A percentile compares a stretch with the other conserved stretches of the same genome.
Conservation (phyloP, 30 jellyfish, hydroid and myxozoan genomes). For the Mastigias papua region DNA sequence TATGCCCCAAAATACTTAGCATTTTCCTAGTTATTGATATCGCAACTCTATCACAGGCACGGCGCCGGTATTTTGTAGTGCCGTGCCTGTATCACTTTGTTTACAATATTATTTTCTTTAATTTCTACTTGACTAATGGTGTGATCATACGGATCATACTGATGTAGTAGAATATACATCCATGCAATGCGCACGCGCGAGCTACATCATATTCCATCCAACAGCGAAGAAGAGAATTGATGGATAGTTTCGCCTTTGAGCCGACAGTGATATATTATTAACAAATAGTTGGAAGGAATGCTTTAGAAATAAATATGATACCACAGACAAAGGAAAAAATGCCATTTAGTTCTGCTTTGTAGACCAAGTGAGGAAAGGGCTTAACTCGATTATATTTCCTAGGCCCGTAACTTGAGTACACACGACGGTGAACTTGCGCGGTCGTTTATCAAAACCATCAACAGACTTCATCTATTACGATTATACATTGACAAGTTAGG, state of each 20-base stretch:
- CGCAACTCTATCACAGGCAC: too few relatives aligned
- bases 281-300: conserved; percentile 71
- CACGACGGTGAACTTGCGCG: conserved; percentile 37
- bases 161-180: too few relatives aligned
- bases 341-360: conserved; percentile 75
- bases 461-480: conserved; percentile 26
- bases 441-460: neutral
- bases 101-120: too few relatives aligned
- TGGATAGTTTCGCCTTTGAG: conserved; percentile 10
- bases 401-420: conserved; percentile 53
- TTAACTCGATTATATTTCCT: conserved; percentile 36
- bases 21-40: too few relatives aligned
- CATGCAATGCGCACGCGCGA: conserved; percentile 3
- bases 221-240: conserved; percentile 9
- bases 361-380: conserved; percentile 70
- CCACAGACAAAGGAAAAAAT: conserved; percentile 61
- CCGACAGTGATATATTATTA: conserved; percentile 25
- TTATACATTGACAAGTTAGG: conserved; percentile 24
- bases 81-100: too few relatives aligned
- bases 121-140: too few relatives aligned
- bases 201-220: neutral
- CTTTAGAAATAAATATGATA: conserved; percentile 35
- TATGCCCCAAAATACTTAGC: too few relatives aligned
- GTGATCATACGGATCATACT: too few relatives aligned
- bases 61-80: too few relatives aligned